These are phyloP conservation scores for Acyrthosiphon pisum DNA, from an alignment of 1,140 invertebrate species.

Conservation along the genomic window DNA sequence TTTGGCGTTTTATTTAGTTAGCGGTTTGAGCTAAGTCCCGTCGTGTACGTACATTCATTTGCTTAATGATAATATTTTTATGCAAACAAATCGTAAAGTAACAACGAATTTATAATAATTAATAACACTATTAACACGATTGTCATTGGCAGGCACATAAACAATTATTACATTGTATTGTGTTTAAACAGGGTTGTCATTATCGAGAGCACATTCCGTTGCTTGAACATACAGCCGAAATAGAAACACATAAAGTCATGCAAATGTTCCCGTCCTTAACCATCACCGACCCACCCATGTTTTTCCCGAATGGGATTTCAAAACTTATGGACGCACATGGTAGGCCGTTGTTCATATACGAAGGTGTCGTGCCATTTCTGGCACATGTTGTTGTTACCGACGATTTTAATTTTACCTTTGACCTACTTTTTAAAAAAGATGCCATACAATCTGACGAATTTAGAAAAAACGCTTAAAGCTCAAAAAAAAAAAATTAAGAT, in stretches of 20 bases:
- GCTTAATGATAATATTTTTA: neutral
- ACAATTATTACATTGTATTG: neutral
- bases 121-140: neutral
- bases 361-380: neutral
- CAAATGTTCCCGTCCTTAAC: constrained; percentile 38
- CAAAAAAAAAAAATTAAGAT: too few species aligned
- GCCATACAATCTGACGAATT: too few species aligned
- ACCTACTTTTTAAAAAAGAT: neutral
- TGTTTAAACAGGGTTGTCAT: constrained; percentile 65
- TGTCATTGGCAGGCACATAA: neutral
- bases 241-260: constrained; percentile 30
- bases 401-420: neutral
- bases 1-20: neutral
- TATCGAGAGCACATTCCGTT: constrained; percentile 71
- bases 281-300: constrained; percentile 34
- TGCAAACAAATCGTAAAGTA: neutral
- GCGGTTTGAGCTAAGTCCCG: neutral
- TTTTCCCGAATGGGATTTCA: constrained; percentile 24
- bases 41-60: neutral
- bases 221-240: constrained; percentile 62
- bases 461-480: too few species aligned
- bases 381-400: neutral
- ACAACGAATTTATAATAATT: neutral
- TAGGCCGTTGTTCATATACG: neutral
- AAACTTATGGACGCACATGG: constrained; percentile 7